Evolutionary conservation across 2,113 vertebrate genomes (phyloP), one percentile per base, ranked within the genome.

Genomic region (Anoura caudifer): DNA sequence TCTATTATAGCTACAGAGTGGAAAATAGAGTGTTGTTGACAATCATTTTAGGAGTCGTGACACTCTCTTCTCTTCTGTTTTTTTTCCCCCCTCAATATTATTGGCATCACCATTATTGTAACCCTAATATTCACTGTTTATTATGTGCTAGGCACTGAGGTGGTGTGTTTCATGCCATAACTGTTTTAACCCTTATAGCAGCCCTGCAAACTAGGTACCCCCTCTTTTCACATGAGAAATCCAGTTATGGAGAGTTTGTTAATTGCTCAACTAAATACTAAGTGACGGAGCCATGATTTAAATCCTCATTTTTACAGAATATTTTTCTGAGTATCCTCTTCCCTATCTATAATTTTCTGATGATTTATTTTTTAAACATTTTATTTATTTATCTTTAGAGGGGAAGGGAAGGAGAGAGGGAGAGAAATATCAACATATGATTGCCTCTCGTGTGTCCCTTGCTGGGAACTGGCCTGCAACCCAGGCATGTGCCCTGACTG

Each of bases 251-350:
- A 82, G 56, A 75, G 26, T 77, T 80, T 86, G n/a, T 94, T 91
- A 86, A 26, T 72, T 83, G 69, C 75, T 73, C 15, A 54, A 79
- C 73, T 83, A 54, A 75, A 86, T 83, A 89, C 4, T 82, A 77
- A 90, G 56, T 69, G 19, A 52, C 69, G 3, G 86, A 84, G 50
- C 56, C 50, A 38, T 82, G 56, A 92, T 75, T 95, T 92, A 89
- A 87, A 95, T 38, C 3, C n/a, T 86, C 26, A 14, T 95, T 91
- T n/a, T 89, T 85, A 76, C 0, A 50, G 52, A 94, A 90, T 96
- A 59, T 45, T 89, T 93, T 80, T 70, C 80, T 73, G 33, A 90
- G 83, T 77, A n/a, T 12, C 93, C 26, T 70, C n/a, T 92, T 93
- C 20, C 41, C 26, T 77, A 6, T 50, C 38, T 70, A 61, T 0